Conservation (phyloP, 2,888 invertebrate genomes). For the Chouioia cunea region DNA sequence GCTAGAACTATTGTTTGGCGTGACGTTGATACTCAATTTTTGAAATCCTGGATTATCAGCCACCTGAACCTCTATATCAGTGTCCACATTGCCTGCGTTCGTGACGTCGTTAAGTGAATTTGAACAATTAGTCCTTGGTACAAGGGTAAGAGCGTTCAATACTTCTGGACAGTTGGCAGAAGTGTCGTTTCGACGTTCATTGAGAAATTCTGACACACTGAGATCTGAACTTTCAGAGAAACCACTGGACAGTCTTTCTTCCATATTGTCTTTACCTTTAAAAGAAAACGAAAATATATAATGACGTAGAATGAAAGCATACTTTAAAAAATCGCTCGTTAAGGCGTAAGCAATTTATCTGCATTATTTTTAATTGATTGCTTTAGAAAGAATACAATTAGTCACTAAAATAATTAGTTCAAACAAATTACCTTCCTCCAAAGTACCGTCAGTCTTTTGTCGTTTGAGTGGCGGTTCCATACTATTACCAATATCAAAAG, state of each 20-base stretch:
- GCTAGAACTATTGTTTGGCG: slow-evolving; percentile 49
- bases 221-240: slow-evolving; percentile 61
- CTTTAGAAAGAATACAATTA: background rate
- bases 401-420: too few species aligned
- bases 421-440: slow-evolving; percentile 51
- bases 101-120: slow-evolving; percentile 52
- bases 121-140: slow-evolving; percentile 57
- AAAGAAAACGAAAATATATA: background rate
- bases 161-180: slow-evolving; percentile 62
- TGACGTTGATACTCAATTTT: slow-evolving; percentile 59
- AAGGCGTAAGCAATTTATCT: too few species aligned
- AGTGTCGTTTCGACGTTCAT: slow-evolving; percentile 56
- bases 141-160: slow-evolving; percentile 62
- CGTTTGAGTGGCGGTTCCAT: slow-evolving; percentile 59
- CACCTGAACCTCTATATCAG: slow-evolving; percentile 62
- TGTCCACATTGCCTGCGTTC: slow-evolving; percentile 53
- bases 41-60: slow-evolving; percentile 63
- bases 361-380: too few species aligned
- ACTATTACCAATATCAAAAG: slow-evolving; percentile 21
- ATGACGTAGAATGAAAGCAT: too few species aligned
- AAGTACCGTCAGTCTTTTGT: slow-evolving; percentile 52
- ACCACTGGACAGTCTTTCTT: slow-evolving; percentile 59
- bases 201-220: slow-evolving; percentile 60
- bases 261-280: slow-evolving; percentile 57
- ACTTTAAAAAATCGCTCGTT: too few species aligned